Evolutionary conservation across 2,113 vertebrate genomes (phyloP).

Genomic region (cattle (Bos taurus)): DNA sequence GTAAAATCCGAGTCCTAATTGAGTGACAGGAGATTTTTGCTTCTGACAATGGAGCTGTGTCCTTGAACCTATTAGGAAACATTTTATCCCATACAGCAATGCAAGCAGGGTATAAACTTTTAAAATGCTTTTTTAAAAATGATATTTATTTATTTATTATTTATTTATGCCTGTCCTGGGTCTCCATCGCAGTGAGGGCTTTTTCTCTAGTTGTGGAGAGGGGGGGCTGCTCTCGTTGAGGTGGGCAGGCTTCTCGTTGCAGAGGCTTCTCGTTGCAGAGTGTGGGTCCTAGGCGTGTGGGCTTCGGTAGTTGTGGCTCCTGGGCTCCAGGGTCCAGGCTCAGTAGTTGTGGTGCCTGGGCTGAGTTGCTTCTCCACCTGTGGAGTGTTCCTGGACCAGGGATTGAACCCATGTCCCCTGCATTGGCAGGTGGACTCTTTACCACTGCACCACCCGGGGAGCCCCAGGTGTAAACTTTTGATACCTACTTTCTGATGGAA

Average conservation of each 20-base stretch:
- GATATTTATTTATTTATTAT: neutral
- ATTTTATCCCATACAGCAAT: neutral
- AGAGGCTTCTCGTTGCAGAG: fast-evolving
- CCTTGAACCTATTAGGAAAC: neutral
- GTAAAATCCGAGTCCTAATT: neutral
- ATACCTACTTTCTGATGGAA: neutral
- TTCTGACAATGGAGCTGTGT: neutral
- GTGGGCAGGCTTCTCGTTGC: neutral
- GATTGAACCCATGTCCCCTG: neutral
- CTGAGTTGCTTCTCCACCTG: neutral
- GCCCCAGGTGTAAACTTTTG: neutral
- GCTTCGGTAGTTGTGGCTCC: fast-evolving
- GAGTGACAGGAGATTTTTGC: constrained; percentile 3
- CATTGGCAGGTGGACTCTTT: neutral
- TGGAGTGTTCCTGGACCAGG: neutral
- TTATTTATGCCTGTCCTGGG: neutral
- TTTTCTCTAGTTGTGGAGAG: neutral
- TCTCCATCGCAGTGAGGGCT: neutral
- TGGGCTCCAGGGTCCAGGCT: neutral
- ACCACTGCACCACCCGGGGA: neutral
- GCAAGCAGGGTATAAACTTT: neutral
- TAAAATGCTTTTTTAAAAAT: neutral
- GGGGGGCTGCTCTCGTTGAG: neutral
- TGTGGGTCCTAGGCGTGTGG: fast-evolving
- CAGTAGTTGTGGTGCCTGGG: neutral